Evolutionary conservation across 2,888 invertebrate genomes (phyloP), one percentile per base, ranked within the genome.

Genomic region (Selenia dentaria): DNA sequence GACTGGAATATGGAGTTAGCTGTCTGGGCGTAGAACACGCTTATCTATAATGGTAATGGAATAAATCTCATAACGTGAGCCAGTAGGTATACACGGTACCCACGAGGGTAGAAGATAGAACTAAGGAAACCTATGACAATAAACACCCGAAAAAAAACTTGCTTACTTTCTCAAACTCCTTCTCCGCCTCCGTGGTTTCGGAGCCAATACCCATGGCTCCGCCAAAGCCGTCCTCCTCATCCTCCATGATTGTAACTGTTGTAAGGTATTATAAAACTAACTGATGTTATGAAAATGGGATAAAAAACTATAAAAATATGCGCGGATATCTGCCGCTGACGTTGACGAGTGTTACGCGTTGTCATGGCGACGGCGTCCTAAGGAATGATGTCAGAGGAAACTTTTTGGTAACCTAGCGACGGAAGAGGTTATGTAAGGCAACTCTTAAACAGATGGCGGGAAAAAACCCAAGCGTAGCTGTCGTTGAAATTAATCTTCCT

Each of bases 161-260:
- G 22, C 33, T 13, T 69, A 89, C 89, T 63, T 67, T 79, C 56
- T 73, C 81, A 65, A 75, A 90, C 44, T 88, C 88, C 49, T 70
- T 84, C 37, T 90, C 90, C 0, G 87, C 86, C 47, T 88, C 90
- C 0, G 90, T 87, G 2, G 79, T 79, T 47, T 88, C 90, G 0
- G 88, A 85, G 28, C 74, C 89, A 16, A 86, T 70, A 25, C 64
- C 56, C 43, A 76, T 65, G 28, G 75, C 79, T 5, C 56, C 72
- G 0, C 74, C 82, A 46, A 87, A 88, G 3, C 69, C 54, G 6
- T 81, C 85, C 6, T 81, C 84, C 0, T 81, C 85, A 0, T 83
- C 82, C 2, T 79, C 75, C 64, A 72, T 75, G 14, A 59, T 70
- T 55, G 52, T 48, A 45, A 49, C 51, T 13, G 59, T 70, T 55